Evolutionary conservation across 2,888 invertebrate species (phyloP).

Genomic region (Troglohyphantes excavatus): DNA sequence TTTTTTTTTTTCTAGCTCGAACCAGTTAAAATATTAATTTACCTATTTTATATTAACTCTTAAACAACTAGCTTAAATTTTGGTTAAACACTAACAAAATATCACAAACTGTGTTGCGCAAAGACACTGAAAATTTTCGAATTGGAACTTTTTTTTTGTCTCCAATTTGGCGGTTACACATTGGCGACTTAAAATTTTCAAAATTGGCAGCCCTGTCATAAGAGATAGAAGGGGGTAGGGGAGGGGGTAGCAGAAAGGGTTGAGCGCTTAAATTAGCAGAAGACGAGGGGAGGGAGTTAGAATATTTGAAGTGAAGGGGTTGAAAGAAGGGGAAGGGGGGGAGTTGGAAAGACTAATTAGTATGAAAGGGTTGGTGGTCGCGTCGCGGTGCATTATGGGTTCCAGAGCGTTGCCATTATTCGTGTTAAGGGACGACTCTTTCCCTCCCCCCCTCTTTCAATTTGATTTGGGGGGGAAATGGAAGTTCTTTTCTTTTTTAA

Average conservation of each 20-base stretch:
- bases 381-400: slow-evolving; percentile 66
- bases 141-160: no score
- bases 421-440: slow-evolving; percentile 26
- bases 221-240: slow-evolving; percentile 10
- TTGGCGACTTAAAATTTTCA: no score
- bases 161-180: no score
- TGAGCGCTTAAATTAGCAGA: slow-evolving; percentile 36
- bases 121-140: no score
- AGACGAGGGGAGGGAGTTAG: background rate
- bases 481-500: slow-evolving; percentile 52
- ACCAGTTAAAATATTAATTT: no score
- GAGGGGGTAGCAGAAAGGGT: slow-evolving; percentile 35
- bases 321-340: slow-evolving; percentile 8
- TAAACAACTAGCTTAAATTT: no score
- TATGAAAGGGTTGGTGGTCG: slow-evolving; percentile 73
- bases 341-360: slow-evolving; percentile 55
- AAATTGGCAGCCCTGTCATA: background rate
- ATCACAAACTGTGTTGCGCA: no score
- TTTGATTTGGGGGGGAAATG: slow-evolving; percentile 32
- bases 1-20: no score
- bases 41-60: no score
- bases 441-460: slow-evolving; percentile 31
- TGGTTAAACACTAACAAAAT: no score
- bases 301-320: slow-evolving; percentile 21
- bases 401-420: slow-evolving; percentile 53